Evolutionary conservation across 2,797 vertebrate genomes (phyloP).

Genomic region (Gymnothorax javanicus): DNA sequence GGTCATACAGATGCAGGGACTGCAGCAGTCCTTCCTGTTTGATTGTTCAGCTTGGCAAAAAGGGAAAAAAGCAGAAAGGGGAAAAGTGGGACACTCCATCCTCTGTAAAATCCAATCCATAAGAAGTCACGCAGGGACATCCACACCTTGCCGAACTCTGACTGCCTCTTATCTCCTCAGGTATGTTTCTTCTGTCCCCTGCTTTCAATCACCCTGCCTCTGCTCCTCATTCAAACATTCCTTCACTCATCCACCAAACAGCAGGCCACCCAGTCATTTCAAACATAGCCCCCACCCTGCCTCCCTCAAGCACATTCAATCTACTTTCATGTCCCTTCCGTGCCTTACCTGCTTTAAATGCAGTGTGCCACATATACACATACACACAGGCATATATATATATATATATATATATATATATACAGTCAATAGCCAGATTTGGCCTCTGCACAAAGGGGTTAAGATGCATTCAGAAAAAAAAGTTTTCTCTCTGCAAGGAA

Average conservation of each 20-base stretch:
- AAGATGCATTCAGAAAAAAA: too few relatives aligned
- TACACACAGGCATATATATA: not conserved
- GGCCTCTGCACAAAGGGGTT: too few relatives aligned
- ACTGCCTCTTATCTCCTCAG: not conserved
- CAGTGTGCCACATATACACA: not conserved
- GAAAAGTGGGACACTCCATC: conserved; percentile 9
- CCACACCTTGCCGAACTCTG: conserved; percentile 13
- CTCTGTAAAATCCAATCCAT: conserved; percentile 1
- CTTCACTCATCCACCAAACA: not conserved
- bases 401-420: not conserved
- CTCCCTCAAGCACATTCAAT: not conserved
- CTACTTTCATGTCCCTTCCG: not conserved
- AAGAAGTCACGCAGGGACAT: conserved; percentile 13
- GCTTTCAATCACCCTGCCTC: not conserved
- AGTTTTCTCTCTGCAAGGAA: too few relatives aligned
- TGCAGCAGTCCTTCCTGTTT: not conserved
- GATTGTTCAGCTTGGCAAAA: not conserved
- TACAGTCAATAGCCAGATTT: too few relatives aligned
- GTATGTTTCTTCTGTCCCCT: not conserved
- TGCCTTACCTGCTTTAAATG: not conserved
- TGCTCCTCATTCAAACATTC: not conserved
- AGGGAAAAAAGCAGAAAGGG: not conserved
- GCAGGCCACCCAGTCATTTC: not conserved
- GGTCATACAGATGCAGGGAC: not conserved
- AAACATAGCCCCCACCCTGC: not conserved